These are phyloP conservation scores for Podarcis cretensis DNA, from an alignment of 2,113 vertebrate species.

Conservation along the genomic window DNA sequence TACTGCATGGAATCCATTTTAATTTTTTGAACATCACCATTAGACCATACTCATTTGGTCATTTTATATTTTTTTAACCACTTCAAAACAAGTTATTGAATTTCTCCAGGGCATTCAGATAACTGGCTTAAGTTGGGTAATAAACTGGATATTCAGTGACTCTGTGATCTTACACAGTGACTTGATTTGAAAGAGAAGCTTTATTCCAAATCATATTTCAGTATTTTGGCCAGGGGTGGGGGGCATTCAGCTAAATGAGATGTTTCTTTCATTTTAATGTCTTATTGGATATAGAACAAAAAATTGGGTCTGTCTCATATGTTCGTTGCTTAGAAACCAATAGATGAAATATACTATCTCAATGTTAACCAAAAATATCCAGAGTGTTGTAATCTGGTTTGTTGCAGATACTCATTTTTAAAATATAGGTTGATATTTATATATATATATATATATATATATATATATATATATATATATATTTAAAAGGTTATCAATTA, in stretches of 20 bases:
- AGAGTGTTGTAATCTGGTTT: constrained; percentile 34
- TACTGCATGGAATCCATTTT: constrained; percentile 62
- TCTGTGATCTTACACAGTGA: constrained; percentile 42
- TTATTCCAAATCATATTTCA: constrained; percentile 47
- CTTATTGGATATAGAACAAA: constrained; percentile 63
- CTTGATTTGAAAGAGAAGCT: constrained; percentile 49
- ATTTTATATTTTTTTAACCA: constrained; percentile 8
- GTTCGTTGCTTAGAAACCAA: constrained; percentile 33
- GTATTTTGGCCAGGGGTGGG: constrained; percentile 11
- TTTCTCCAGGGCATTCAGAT: constrained; percentile 49
- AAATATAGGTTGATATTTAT: neutral
- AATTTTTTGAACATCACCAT: constrained; percentile 56
- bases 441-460: neutral
- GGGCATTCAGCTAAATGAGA: constrained; percentile 38
- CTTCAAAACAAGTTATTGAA: constrained; percentile 29
- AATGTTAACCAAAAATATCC: constrained; percentile 9
- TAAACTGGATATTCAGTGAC: constrained; percentile 41
- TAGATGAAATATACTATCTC: constrained; percentile 31
- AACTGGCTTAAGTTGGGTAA: constrained; percentile 42
- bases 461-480: neutral
- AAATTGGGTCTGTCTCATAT: constrained; percentile 50
- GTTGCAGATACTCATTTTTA: constrained; percentile 36
- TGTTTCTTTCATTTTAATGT: constrained; percentile 61
- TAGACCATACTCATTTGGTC: constrained; percentile 54
- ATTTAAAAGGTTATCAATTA: constrained; percentile 24